phyloP scores from a whole-genome alignment of 2,888 invertebrate species.

The Copidosoma aretas region DNA sequence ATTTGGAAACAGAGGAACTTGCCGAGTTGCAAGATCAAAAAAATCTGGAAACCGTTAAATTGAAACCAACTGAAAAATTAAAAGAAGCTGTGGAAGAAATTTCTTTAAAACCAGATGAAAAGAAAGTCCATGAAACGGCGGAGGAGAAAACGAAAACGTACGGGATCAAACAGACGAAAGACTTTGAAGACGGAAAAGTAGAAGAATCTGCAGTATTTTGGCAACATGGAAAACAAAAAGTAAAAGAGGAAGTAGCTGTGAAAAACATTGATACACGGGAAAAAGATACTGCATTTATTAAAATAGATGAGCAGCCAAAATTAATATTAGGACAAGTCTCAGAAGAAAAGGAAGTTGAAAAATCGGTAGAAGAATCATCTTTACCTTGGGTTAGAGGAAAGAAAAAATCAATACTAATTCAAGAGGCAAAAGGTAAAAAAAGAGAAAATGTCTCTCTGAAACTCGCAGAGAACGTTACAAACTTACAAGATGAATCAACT shows the following conservation, averaged over 20 bases:
- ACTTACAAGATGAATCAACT: background rate
- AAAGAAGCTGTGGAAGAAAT: background rate
- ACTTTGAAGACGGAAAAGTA: too few species aligned
- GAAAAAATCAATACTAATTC: background rate
- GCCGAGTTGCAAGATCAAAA: background rate
- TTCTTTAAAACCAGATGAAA: background rate
- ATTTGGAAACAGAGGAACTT: background rate
- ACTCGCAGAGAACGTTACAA: background rate
- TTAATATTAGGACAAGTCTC: constrained; percentile 7
- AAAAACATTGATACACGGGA: constrained; percentile 41
- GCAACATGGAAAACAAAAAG: background rate
- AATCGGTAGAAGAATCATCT: constrained; percentile 46
- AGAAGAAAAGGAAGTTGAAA: constrained; percentile 26
- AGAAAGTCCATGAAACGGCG: constrained; percentile 2
- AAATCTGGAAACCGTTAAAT: background rate
- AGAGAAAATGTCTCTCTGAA: too few species aligned
- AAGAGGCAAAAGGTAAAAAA: background rate
- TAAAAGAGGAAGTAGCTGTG: background rate
- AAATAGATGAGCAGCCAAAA: background rate
- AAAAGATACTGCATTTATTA: background rate
- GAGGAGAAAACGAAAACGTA: constrained; percentile 21
- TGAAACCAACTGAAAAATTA: background rate
- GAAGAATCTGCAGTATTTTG: too few species aligned
- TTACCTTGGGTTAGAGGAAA: constrained; percentile 29
- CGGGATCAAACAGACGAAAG: constrained; percentile 17